Evolutionary conservation across 2,797 vertebrate genomes (phyloP).

Genomic region (Malacoctenus gilli): DNA sequence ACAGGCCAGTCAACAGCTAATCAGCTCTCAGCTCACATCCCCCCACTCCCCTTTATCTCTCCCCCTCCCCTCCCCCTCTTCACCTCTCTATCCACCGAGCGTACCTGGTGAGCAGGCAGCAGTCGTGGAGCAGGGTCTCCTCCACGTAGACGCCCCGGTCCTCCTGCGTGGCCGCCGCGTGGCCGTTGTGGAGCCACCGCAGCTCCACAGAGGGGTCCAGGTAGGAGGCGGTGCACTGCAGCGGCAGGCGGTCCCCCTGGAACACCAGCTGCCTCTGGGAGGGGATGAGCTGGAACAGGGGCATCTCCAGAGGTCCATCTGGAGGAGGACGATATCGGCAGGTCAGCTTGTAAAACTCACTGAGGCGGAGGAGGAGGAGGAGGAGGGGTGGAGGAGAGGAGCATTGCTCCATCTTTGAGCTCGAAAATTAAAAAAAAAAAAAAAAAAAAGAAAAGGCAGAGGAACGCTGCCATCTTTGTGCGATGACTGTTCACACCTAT

Average conservation of each 20-base stretch:
- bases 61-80: not conserved
- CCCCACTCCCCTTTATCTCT: not conserved
- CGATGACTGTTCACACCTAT: not conserved
- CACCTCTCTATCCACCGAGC: not conserved
- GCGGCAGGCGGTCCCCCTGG: constrained; percentile 87
- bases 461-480: not conserved
- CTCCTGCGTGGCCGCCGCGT: constrained; percentile 79
- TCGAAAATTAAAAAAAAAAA: too few relatives aligned
- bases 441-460: constrained; percentile 7
- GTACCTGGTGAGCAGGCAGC: constrained; percentile 91
- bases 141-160: constrained; percentile 86
- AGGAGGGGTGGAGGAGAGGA: constrained; percentile 5
- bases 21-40: constrained; percentile 29
- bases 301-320: constrained; percentile 89
- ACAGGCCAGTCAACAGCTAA: constrained; percentile 21
- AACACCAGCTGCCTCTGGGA: constrained; percentile 93
- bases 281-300: constrained; percentile 91
- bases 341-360: constrained; percentile 25
- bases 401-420: constrained; percentile 19
- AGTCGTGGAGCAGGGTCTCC: constrained; percentile 90
- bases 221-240: constrained; percentile 89
- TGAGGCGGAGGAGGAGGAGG: not conserved
- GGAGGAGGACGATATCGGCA: constrained; percentile 24
- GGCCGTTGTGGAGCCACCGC: constrained; percentile 85
- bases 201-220: constrained; percentile 82